phyloP scores from a whole-genome alignment of 1,140 invertebrate species.

The Drosophila saltans region DNA sequence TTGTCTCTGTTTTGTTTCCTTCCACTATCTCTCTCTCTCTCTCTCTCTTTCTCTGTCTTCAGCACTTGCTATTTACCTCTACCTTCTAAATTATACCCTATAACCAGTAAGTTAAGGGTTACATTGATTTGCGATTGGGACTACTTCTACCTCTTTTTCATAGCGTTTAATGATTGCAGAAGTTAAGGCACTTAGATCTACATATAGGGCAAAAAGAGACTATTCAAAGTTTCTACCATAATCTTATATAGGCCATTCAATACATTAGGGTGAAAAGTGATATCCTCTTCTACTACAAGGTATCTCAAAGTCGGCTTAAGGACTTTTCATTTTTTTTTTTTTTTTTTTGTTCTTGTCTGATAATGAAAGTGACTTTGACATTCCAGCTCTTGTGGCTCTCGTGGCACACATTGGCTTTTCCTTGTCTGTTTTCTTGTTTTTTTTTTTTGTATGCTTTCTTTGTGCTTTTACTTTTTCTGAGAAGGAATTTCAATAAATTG shows the following conservation, averaged over 20 bases:
- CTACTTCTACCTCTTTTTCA: no score
- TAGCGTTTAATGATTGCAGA: no score
- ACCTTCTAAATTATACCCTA: neutral
- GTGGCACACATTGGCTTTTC: constrained; percentile 16
- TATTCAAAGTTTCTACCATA: no score
- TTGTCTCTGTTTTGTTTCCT: constrained; percentile 14
- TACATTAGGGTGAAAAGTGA: no score
- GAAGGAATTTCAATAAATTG: constrained; percentile 19
- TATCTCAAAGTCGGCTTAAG: neutral
- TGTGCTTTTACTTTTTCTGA: neutral
- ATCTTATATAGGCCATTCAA: no score
- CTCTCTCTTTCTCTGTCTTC: neutral
- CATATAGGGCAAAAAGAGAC: no score
- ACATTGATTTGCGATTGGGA: no score
- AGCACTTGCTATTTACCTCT: neutral
- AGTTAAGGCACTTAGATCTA: no score
- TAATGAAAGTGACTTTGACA: constrained; percentile 59
- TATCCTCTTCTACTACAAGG: neutral
- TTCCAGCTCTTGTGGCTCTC: constrained; percentile 39
- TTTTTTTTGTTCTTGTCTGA: constrained; percentile 9
- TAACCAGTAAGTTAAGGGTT: no score
- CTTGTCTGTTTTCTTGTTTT: neutral
- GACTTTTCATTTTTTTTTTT: neutral
- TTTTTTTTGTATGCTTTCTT: neutral
- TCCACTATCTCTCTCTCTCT: neutral